Base-by-base conservation (phyloP, 2,888 invertebrate genomes). In the Lasioglossum oenotherae region DNA sequence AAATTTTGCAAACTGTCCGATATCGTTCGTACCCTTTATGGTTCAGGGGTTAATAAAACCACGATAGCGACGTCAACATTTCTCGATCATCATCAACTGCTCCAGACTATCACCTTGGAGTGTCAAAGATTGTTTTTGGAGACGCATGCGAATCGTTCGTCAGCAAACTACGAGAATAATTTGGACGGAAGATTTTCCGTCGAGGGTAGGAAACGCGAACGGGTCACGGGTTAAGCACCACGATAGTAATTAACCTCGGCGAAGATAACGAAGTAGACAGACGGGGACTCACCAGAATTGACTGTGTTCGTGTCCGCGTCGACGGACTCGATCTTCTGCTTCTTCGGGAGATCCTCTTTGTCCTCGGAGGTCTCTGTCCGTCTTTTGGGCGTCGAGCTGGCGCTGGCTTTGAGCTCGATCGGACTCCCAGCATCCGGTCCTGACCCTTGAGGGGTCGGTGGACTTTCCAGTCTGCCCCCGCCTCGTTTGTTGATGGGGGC, bases 251-350 rank as follows among this genome's bases (percentile, higher is more conserved):
- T 67, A 67, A 35, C 67, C 35, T 67, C 67, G 31, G 27, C 16
- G 16, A 2, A 67, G 19, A 67, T 38, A 69, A 69, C 35, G 38
- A 38, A 38, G 38, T 38, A 69, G 23, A 38, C 23, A 69, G 67
- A 69, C 35, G 4, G 31, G 73, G 57, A 80, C 97, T 97, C 95
- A 98, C 98, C 98, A 96, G 98, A 98, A 95, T 98, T 98, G 96
- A 98, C 97, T 83, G 98, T 98, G 95, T 98, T 98, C 53, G 98
- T 98, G 95, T 98, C 98, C 74, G 98, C 98, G 94, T 98, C 98
- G 86, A 97, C 98, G 57, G 98, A 97, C 95, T 98, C 98, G 80
- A 97, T 98, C 94, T 98, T 96, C 67, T 97, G 97, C 93, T 98
- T 97, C 95, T 98, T 98, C 89, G 96, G 96, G 71, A 95, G 95